Conservation (phyloP, 2,113 vertebrate species). For the Podarcis muralis region DNA sequence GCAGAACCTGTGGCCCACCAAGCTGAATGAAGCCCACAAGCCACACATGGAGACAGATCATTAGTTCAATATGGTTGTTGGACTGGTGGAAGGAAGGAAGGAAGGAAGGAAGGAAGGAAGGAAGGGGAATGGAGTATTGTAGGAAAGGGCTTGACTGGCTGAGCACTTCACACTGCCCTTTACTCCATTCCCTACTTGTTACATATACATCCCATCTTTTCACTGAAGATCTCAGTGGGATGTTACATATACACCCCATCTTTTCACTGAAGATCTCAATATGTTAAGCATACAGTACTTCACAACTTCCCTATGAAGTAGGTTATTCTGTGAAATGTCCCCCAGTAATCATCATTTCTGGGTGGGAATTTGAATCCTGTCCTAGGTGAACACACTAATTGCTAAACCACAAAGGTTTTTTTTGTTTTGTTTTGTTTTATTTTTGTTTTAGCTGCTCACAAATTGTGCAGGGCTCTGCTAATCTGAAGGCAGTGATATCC, state of each 20-base stretch:
- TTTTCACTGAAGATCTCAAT: not conserved
- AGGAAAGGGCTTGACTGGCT: too few species aligned
- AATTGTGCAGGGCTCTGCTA: not conserved
- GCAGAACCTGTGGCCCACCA: not conserved
- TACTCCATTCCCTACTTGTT: not conserved
- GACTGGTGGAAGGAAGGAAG: too few species aligned
- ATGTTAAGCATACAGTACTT: not conserved
- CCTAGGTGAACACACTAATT: not conserved
- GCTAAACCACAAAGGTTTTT: not conserved
- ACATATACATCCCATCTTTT: not conserved
- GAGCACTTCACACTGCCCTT: too few species aligned
- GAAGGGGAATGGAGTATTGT: too few species aligned
- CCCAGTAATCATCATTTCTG: not conserved
- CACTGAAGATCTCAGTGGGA: not conserved
- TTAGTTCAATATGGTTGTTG: not conserved
- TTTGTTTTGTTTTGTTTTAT: not conserved
- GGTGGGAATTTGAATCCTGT: not conserved
- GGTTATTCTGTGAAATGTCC: not conserved
- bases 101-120: too few species aligned
- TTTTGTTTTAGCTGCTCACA: too few species aligned
- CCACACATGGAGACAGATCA: not conserved
- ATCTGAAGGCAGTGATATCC: not conserved
- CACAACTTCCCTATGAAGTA: not conserved
- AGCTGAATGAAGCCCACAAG: not conserved
- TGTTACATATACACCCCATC: not conserved